phyloP scores from a whole-genome alignment of 2,888 invertebrate species.

The Hanleya hanleyi region DNA sequence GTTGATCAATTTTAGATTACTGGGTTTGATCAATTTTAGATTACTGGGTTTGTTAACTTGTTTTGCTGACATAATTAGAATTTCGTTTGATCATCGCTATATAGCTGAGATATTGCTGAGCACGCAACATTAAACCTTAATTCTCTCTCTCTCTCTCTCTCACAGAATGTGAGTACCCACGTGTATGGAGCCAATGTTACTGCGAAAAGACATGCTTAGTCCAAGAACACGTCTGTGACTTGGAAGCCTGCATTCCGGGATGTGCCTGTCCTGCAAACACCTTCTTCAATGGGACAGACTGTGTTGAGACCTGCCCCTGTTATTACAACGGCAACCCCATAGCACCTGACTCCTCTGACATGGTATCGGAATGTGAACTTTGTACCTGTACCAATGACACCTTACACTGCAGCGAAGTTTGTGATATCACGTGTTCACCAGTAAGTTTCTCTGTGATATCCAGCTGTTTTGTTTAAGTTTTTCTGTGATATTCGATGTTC shows the following conservation, averaged over 20 bases:
- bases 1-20: no score
- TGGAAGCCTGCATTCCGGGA: slow-evolving; percentile 7
- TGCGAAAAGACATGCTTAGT: not conserved
- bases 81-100: no score
- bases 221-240: slow-evolving; percentile 4
- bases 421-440: not conserved
- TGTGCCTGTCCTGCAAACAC: slow-evolving; percentile 13
- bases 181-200: not conserved
- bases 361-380: not conserved
- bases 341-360: not conserved
- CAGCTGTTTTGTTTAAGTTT: not conserved
- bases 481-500: not conserved
- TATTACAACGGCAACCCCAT: not conserved
- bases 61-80: no score
- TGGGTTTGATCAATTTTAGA: no score
- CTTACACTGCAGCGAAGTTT: not conserved
- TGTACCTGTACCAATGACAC: not conserved
- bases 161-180: not conserved
- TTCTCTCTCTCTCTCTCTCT: no score
- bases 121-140: no score
- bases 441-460: not conserved
- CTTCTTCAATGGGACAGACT: slow-evolving; percentile 16
- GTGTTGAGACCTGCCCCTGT: slow-evolving; percentile 16
- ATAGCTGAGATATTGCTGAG: no score
- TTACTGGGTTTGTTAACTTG: no score